Evolutionary conservation across 1,140 invertebrate genomes (phyloP), one percentile per base, ranked within the genome.

Genomic region (Solenopsis invicta): DNA sequence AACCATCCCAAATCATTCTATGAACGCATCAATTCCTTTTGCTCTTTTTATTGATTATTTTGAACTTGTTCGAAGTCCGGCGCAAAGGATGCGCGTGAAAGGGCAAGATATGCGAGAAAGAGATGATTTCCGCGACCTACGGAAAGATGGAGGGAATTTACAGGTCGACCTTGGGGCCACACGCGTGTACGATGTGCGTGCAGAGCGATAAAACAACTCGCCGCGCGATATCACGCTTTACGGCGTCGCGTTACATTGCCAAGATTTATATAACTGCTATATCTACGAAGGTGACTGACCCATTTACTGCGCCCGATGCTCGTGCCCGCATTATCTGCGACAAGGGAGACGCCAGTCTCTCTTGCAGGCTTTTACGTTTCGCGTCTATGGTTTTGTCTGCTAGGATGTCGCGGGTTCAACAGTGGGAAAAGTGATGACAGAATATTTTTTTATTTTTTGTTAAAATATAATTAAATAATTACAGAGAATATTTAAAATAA

Each of bases 261-360:
- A 54, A 66, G 76, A 66, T 78, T 78, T 78, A 78, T 78, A 78
- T 78, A 78, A 78, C 76, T 64, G 41, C 45, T 78, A 37, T 78
- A 64, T 66, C 76, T 66, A 21, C 61, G 76, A 66, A 78, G 76
- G 76, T 78, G 76, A 78, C 61, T 78, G 76, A 78, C 76, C 76
- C 61, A 78, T 78, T 78, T 78, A 78, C 61, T 45, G 56, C 18
- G 54, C 37, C 12, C 54, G 37, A 29, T 61, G 24, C 48, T 61
- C 45, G 76, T 52, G 76, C 74, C 56, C 41, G 75, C 24, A 41
- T 66, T 78, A 78, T 78, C 61, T 78, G 8, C 45, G 10, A 34
- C 29, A 50, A 74, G 24, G 18, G 45, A 78, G 29, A 66, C 41
- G 5, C 24, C 24, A 52, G 24, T 45, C 12, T 48, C 13, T n/a